Evolutionary conservation across 2,888 invertebrate genomes (phyloP), one percentile per base, ranked within the genome.

Genomic region (Nomada goodeniana): DNA sequence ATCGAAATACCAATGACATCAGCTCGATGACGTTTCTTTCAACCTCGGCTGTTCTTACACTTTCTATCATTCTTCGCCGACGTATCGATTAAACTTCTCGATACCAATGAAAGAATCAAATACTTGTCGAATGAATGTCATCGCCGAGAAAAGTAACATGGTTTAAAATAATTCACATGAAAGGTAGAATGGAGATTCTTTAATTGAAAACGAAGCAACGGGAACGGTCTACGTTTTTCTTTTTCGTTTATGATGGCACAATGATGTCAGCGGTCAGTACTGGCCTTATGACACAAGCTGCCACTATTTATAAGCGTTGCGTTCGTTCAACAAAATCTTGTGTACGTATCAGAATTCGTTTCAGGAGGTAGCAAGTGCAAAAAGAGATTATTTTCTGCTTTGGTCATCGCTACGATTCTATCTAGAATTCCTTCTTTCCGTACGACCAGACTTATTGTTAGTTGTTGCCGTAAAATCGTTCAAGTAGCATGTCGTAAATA

Each of bases 291-390:
- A 88, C 82, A 69, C 68, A 69, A 63, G 61, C 9, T 36, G 81
- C 11, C 36, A 83, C 88, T 87, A 87, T 88, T 86, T 87, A 88
- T 86, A 87, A 88, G 60, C 60, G 42, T 86, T 88, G 70, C 87
- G 79, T 87, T 75, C 61, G 57, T 80, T 53, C 63, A 55, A 44
- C 42, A 60, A 72, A 72, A 81, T 72, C 44, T 67, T 23, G 44
- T 61, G 52, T 44, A n/a, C 52, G 55, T 75, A 47, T 64, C n/a
- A 26, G 44, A 47, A 20, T 18, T 20, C 47, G n/a, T 20, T 36
- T 65, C 23, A 60, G 68, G 59, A 26, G 47, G 47, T 52, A 42
- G 63, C 70, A 76, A 26, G 55, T 42, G 60, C 44, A 42, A 61
- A 61, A 26, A n/a, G 23, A 42, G 59, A 13, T 29, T 20, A 55